Conservation (phyloP, 2,888 invertebrate species). For the Zaprionus bogoriensis region DNA sequence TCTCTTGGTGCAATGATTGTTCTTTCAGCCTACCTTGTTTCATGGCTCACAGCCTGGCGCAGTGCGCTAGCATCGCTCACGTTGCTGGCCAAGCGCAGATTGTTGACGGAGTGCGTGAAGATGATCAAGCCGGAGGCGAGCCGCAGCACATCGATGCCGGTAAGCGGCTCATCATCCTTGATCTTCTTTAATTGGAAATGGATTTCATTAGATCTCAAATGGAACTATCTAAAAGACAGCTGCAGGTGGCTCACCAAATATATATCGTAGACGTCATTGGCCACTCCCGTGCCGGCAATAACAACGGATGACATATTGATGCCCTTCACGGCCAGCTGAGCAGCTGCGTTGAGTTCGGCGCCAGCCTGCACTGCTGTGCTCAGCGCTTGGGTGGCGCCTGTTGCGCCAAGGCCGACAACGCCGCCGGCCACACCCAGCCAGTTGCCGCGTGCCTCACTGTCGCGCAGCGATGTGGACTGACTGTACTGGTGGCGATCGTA, state of each 20-base stretch:
- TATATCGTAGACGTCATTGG: conserved; percentile 68
- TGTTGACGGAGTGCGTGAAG: conserved; percentile 78
- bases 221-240: neutral
- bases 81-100: conserved; percentile 72
- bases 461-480: conserved; percentile 59
- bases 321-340: conserved; percentile 67
- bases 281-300: conserved; percentile 72
- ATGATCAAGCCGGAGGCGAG: conserved; percentile 73
- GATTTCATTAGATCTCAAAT: neutral
- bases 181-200: conserved; percentile 49
- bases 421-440: conserved; percentile 78
- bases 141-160: conserved; percentile 63
- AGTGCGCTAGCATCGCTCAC: conserved; percentile 55
- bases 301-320: conserved; percentile 75
- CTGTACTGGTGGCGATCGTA: conserved; percentile 65
- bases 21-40: conserved; percentile 52
- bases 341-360: conserved; percentile 52
- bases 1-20: neutral
- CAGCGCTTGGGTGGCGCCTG: conserved; percentile 63
- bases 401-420: conserved; percentile 63
- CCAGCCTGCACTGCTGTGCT: conserved; percentile 21
- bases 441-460: conserved; percentile 65
- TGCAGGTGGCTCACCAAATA: conserved; percentile 50
- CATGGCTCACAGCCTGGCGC: conserved; percentile 58
- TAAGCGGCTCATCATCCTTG: conserved; percentile 63